Conservation (phyloP, 2,113 vertebrate genomes). For the Channa argus region DNA sequence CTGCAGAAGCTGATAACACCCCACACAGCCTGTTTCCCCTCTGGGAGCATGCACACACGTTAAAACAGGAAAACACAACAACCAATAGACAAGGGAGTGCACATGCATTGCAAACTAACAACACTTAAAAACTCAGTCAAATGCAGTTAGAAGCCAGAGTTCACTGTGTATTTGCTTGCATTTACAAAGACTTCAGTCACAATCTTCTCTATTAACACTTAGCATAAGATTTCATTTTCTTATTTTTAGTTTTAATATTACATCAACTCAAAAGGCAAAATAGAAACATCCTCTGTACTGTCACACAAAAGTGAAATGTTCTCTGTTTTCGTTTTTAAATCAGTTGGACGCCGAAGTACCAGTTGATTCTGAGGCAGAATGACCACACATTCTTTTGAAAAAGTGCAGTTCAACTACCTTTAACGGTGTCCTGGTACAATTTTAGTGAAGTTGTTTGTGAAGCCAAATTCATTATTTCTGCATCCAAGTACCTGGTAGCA, state of each 20-base stretch:
- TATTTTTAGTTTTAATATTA: neutral
- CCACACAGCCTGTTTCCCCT: slow-evolving; percentile 79
- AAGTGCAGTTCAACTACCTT: no score
- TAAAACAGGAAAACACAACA: slow-evolving; percentile 74
- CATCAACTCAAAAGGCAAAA: neutral
- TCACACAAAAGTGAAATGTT: neutral
- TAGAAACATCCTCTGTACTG: neutral
- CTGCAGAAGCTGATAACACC: slow-evolving; percentile 83
- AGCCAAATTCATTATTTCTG: neutral
- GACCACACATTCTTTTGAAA: no score
- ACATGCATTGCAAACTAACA: slow-evolving; percentile 66
- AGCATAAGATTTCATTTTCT: slow-evolving; percentile 15
- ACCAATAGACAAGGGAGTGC: slow-evolving; percentile 65
- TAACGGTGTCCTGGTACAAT: no score
- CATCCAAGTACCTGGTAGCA: neutral
- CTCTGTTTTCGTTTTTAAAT: neutral
- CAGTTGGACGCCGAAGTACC: no score
- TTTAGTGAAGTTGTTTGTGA: no score
- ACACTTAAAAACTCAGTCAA: slow-evolving; percentile 56
- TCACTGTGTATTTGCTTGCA: slow-evolving; percentile 29
- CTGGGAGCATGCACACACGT: slow-evolving; percentile 76
- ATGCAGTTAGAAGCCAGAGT: slow-evolving; percentile 38
- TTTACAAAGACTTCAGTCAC: slow-evolving; percentile 53
- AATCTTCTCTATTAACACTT: slow-evolving; percentile 10
- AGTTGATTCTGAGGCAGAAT: no score